Percentiles rank a stretch among this genome's conserved stretches.
Evolutionary conservation across 2,888 invertebrate genomes (phyloP).

Genomic region (Notodonta ziczac): DNA sequence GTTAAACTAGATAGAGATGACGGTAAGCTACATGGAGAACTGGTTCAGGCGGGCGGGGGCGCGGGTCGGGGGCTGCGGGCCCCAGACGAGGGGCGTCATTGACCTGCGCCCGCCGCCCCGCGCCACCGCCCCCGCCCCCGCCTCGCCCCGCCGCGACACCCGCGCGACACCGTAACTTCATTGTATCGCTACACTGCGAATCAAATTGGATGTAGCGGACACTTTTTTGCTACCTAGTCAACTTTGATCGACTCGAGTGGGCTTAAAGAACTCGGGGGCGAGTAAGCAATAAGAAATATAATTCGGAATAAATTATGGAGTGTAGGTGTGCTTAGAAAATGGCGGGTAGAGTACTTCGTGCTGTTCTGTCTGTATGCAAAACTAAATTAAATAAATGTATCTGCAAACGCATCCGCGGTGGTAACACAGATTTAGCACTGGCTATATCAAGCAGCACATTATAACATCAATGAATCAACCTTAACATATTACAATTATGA

Average conservation of each 20-base stretch:
- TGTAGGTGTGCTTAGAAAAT: neutral
- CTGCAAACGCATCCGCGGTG: too few species aligned
- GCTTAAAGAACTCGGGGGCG: slow-evolving; percentile 5
- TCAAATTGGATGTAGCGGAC: slow-evolving; percentile 63
- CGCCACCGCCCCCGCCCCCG: slow-evolving; percentile 43
- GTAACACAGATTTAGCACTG: too few species aligned
- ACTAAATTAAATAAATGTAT: too few species aligned
- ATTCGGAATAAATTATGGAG: slow-evolving; percentile 2
- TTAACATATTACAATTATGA: too few species aligned
- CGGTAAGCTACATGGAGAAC: slow-evolving; percentile 66
- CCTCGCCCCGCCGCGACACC: slow-evolving; percentile 59
- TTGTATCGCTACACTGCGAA: slow-evolving; percentile 70
- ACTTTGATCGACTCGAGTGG: slow-evolving; percentile 10
- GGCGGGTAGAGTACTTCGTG: neutral
- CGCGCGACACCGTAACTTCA: slow-evolving; percentile 75
- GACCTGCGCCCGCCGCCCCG: slow-evolving; percentile 65
- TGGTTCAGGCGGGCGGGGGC: slow-evolving; percentile 48
- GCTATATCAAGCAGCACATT: too few species aligned
- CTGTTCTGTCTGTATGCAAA: neutral
- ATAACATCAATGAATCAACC: too few species aligned
- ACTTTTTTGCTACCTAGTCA: slow-evolving; percentile 25
- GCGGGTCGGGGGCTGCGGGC: slow-evolving; percentile 52
- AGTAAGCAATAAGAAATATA: slow-evolving; percentile 2
- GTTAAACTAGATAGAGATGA: slow-evolving; percentile 73
- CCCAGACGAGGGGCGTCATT: slow-evolving; percentile 81